A percentile compares a stretch with the other conserved stretches of the same genome.
Evolutionary conservation across 2,888 invertebrate species (phyloP).

Genomic region (Microctonus aethiopoides): DNA sequence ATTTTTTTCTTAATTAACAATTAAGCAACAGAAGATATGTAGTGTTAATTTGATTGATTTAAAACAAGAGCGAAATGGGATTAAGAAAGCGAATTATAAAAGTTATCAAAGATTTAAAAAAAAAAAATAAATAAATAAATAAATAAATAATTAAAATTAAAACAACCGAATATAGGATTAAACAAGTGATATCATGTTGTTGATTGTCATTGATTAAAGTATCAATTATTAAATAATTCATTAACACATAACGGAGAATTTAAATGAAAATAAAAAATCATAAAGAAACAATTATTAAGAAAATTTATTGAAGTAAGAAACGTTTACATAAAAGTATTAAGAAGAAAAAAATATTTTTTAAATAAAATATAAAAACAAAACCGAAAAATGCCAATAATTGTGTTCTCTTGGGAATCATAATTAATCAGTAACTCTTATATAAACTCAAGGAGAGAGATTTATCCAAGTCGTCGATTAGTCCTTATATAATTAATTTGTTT

Average conservation of each 20-base stretch:
- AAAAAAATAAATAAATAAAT: too few relatives aligned
- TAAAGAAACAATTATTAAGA: background rate
- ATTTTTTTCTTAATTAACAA: conserved; percentile 48
- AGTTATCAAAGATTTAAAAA: too few relatives aligned
- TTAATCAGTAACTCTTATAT: conserved; percentile 60
- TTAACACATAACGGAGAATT: conserved; percentile 41
- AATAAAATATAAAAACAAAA: conserved; percentile 42
- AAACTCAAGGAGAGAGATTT: conserved; percentile 41
- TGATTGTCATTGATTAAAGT: conserved; percentile 51
- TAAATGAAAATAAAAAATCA: conserved; percentile 43
- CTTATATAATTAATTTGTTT: conserved; percentile 53
- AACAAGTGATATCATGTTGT: conserved; percentile 55
- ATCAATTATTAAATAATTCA: conserved; percentile 53
- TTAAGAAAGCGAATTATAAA: too few relatives aligned
- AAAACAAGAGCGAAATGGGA: conserved; percentile 29
- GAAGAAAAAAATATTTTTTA: conserved; percentile 52
- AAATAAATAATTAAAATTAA: too few relatives aligned
- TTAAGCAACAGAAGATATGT: conserved; percentile 49
- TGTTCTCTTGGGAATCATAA: conserved; percentile 61
- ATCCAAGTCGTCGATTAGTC: conserved; percentile 60
- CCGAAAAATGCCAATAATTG: conserved; percentile 61
- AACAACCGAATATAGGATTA: conserved; percentile 44
- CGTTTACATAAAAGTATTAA: conserved; percentile 51
- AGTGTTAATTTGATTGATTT: conserved; percentile 38
- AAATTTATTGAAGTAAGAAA: conserved; percentile 50